Evolutionary conservation across 2,888 invertebrate species (phyloP).

Genomic region (Mamestra brassicae): DNA sequence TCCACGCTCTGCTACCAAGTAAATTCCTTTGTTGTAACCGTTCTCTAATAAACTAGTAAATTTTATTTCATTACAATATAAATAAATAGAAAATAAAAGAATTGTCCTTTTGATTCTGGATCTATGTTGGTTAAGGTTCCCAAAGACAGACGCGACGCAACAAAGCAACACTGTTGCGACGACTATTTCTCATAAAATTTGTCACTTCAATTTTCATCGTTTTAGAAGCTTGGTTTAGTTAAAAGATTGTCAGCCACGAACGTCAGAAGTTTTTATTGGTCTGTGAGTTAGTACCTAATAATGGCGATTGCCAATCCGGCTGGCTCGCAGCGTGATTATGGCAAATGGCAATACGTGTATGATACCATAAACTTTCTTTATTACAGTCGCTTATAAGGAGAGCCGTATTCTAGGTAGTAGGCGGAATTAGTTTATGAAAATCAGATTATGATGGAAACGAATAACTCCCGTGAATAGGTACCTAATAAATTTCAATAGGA

Average conservation of each 20-base stretch:
- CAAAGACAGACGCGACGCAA: too few relatives aligned
- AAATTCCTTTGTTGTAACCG: too few relatives aligned
- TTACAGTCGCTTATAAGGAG: slow-evolving; percentile 8
- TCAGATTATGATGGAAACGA: neutral
- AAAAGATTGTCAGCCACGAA: slow-evolving; percentile 18
- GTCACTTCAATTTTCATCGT: neutral
- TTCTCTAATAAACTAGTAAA: too few relatives aligned
- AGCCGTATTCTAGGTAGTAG: neutral
- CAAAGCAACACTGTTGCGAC: too few relatives aligned
- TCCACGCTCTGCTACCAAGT: too few relatives aligned
- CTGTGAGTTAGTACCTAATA: slow-evolving; percentile 1
- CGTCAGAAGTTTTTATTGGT: slow-evolving; percentile 14
- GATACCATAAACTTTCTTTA: slow-evolving; percentile 27
- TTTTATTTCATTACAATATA: too few relatives aligned
- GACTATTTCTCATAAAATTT: neutral
- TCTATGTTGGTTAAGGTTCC: too few relatives aligned
- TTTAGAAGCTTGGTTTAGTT: neutral
- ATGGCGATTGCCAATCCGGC: slow-evolving; percentile 26
- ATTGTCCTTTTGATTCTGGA: too few relatives aligned
- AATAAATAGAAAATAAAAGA: too few relatives aligned
- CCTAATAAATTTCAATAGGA: neutral
- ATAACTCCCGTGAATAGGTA: neutral
- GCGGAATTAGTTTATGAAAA: neutral
- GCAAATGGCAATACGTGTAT: slow-evolving; percentile 17
- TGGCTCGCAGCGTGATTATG: slow-evolving; percentile 18